Conservation (phyloP, 2,113 vertebrate genomes). For the Gasterosteus aculeatus region DNA sequence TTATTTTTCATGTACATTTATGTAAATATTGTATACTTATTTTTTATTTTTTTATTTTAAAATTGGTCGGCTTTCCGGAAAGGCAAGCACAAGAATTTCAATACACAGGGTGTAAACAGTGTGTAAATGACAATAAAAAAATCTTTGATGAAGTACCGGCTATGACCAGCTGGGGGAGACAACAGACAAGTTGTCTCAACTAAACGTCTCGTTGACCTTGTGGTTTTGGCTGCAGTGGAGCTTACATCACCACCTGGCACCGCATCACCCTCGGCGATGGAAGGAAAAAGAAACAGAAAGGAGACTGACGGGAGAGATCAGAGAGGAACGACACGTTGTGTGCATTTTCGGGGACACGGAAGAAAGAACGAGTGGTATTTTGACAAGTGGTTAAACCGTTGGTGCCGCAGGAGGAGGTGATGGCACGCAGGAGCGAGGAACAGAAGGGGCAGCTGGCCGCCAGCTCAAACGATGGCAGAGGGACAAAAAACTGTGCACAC, state of each 20-base stretch:
- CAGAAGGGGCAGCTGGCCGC: conserved; percentile 67
- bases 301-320: background rate
- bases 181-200: conserved; percentile 28
- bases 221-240: conserved; percentile 20
- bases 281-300: background rate
- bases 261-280: conserved; percentile 2
- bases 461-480: conserved; percentile 56
- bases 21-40: too few species aligned
- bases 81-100: too few species aligned
- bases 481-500: conserved; percentile 64
- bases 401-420: conserved; percentile 13
- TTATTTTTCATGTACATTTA: too few species aligned
- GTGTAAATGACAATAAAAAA: too few species aligned
- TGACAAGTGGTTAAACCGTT: background rate
- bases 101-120: too few species aligned
- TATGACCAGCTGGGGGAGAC: conserved; percentile 65
- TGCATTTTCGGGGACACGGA: conserved; percentile 7
- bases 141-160: conserved; percentile 14
- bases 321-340: background rate
- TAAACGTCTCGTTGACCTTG: conserved; percentile 2
- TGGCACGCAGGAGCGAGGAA: conserved; percentile 30
- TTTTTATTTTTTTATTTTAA: too few species aligned
- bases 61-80: too few species aligned
- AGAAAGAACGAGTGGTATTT: conserved; percentile 14
- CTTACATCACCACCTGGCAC: conserved; percentile 48